Evolutionary conservation across 2,113 vertebrate species (phyloP).

Genomic region (Chloropsis hardwickii): DNA sequence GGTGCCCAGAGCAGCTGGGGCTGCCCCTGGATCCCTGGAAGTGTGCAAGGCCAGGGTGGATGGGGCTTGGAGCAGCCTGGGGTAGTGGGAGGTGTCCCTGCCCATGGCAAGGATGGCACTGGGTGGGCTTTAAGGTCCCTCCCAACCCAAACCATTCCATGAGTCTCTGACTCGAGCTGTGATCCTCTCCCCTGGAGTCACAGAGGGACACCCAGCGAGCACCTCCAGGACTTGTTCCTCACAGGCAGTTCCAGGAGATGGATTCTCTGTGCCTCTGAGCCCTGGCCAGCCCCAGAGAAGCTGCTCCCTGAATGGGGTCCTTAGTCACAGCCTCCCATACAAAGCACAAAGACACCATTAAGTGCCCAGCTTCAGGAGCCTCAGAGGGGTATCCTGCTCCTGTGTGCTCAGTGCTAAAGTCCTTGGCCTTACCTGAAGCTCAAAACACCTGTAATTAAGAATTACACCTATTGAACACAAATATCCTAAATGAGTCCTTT

Average conservation of each 20-base stretch:
- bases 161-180: accelerated
- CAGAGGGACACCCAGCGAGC: accelerated
- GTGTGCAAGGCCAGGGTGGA: neutral
- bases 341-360: neutral
- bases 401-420: neutral
- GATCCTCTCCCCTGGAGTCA: neutral
- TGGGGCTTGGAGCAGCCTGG: neutral
- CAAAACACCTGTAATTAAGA: neutral
- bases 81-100: neutral
- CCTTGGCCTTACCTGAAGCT: neutral
- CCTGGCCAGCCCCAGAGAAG: neutral
- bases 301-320: neutral
- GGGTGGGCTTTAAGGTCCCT: neutral
- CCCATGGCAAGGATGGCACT: neutral
- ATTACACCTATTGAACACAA: accelerated
- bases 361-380: neutral
- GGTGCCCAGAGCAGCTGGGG: neutral
- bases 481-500: accelerated
- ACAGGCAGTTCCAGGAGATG: neutral
- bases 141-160: neutral
- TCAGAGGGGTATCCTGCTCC: neutral
- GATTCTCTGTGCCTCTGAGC: neutral
- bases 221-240: accelerated
- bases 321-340: neutral
- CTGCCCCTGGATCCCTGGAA: neutral